Evolutionary conservation across 2,113 vertebrate species (phyloP), one percentile per base, ranked within the genome.

Genomic region (Malurus cyaneus): DNA sequence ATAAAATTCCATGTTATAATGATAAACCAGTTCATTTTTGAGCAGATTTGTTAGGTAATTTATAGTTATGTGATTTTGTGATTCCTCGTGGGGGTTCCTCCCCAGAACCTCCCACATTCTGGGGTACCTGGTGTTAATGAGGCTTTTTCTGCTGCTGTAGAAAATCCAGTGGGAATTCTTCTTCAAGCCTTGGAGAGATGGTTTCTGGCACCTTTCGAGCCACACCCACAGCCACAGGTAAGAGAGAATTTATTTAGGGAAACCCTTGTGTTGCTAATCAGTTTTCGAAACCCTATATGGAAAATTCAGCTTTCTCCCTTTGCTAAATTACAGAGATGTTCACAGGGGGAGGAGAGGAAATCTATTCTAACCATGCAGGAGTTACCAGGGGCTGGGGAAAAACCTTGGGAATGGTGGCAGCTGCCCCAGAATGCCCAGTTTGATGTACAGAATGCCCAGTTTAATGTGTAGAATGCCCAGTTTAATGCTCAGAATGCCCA

Each of bases 141-240:
- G 18, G 42, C 42, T 95, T 80, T 93, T 72, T 85, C n/a, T 93
- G 47, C 13, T 92, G 24, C 94, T 92, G 4, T 84, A 99, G 99
- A 97, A 99, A 99, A 97, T 99, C 99, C 21, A 99, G 99, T 91
- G 99, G 99, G 71, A 99, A 99, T 97, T 99, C 99, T 77, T 99
- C 99, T 72, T 99, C 99, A 89, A 99, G 99, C 96, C 98, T 99
- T 26, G 99, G 99, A 90, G 99, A 99, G 92, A 99, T 99, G 99
- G 99, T 99, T 88, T 99, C 99, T 53, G 99, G 99, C 74, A 99
- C 98, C 1, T 99, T 99, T 95, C 98, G 99, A 96, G 98, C 98
- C 66, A 99, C 99, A 50, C 98, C 99, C 36, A 99, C 98, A 91
- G 98, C 98, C 93, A 95, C 99, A 97, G 99, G 99, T 99, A 87